phyloP scores from a whole-genome alignment of 64 coral and sea anemone genomes.

The Actinia equina region DNA sequence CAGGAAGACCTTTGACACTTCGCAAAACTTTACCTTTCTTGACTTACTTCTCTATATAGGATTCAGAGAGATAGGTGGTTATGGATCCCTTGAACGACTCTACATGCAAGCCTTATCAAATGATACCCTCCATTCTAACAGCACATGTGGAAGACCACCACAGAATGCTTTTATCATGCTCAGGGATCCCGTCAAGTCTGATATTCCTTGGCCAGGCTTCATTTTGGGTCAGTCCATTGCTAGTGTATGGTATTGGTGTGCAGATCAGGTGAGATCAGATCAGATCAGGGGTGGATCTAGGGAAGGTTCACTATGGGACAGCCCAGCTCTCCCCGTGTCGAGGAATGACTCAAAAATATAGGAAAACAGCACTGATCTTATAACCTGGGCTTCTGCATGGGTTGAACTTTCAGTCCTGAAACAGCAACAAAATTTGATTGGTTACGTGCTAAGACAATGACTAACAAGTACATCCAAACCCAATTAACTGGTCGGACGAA shows the following conservation, averaged over 20 bases:
- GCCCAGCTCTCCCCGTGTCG: too few species aligned
- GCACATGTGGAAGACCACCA: slow-evolving; percentile 83
- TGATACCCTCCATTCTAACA: slow-evolving; percentile 70
- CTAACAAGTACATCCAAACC: too few species aligned
- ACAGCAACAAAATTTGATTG: too few species aligned
- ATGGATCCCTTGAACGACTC: background rate
- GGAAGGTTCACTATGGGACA: too few species aligned
- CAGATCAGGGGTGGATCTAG: background rate
- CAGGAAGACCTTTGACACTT: too few species aligned
- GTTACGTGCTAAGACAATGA: too few species aligned
- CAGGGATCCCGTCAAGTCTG: slow-evolving; percentile 76
- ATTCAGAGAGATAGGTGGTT: slow-evolving; percentile 9
- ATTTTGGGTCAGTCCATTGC: slow-evolving; percentile 87
- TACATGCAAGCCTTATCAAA: slow-evolving; percentile 88
- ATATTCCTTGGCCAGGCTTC: slow-evolving; percentile 95
- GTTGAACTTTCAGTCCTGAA: too few species aligned
- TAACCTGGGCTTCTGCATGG: too few species aligned
- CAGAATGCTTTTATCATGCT: slow-evolving; percentile 83
- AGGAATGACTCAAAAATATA: too few species aligned
- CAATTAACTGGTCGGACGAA: too few species aligned
- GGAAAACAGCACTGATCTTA: too few species aligned
- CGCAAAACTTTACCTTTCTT: background rate
- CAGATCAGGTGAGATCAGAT: slow-evolving; percentile 63
- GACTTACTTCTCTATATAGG: background rate
- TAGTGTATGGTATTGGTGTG: slow-evolving; percentile 98